phyloP scores from a whole-genome alignment of 2,888 invertebrate genomes.

The Tineola bisselliella region DNA sequence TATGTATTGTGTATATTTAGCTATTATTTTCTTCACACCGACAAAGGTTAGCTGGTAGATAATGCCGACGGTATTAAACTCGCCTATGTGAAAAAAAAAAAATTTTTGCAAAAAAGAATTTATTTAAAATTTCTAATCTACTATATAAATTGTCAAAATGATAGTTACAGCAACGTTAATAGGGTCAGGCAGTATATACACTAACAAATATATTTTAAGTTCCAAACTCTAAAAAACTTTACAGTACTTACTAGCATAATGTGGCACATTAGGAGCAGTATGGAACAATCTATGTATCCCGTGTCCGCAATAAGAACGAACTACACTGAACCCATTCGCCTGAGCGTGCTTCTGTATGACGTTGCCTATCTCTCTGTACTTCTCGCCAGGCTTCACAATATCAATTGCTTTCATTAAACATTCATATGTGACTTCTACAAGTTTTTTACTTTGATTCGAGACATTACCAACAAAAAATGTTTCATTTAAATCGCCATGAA shows the following conservation, averaged over 20 bases:
- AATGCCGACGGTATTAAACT: no score
- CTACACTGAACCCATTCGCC: constrained; percentile 93
- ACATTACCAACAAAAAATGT: constrained; percentile 96
- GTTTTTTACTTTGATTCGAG: constrained; percentile 83
- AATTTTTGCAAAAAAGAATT: no score
- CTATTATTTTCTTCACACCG: no score
- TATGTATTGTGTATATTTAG: no score
- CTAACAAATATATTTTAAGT: no score
- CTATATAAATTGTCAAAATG: no score
- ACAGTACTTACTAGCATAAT: constrained; percentile 94
- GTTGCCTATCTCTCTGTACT: constrained; percentile 96
- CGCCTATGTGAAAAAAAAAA: no score
- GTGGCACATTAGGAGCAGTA: constrained; percentile 97
- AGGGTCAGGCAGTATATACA: no score
- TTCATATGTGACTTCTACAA: constrained; percentile 91
- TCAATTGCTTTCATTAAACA: constrained; percentile 92
- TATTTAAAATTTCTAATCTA: no score
- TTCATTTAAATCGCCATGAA: constrained; percentile 99
- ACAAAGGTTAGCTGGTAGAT: no score
- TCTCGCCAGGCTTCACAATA: constrained; percentile 88
- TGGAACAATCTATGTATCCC: constrained; percentile 98
- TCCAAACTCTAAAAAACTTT: no score
- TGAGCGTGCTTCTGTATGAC: constrained; percentile 98
- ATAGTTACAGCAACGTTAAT: no score
- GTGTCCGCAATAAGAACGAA: constrained; percentile 97